Base-by-base conservation (phyloP, 1,140 invertebrate species). In the Coboldia fuscipes region DNA sequence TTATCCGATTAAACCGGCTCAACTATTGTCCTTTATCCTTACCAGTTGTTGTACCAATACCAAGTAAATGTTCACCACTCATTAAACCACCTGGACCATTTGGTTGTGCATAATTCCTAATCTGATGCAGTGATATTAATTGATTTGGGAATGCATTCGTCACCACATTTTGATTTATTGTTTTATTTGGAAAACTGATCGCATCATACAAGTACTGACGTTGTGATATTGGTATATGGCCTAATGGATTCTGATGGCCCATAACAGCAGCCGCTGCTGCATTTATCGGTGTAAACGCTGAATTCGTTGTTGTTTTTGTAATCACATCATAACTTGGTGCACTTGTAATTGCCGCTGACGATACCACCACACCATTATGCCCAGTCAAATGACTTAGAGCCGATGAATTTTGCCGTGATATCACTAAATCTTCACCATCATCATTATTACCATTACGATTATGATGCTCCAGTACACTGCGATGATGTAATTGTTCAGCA, bases 71-170 rank as follows among this genome's bases (percentile, higher is more conserved):
- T 42, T 55, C 52, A 40, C 48, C 38, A 22, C 48, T 39, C 9
- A 35, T 35, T 30, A 54, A 41, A 18, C 53, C 42, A 63, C 65
- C 41, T 56, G 55, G 37, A 60, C 62, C 64, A 62, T 63, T 68
- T 5, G 84, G 84, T 52, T 90, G 85, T 39, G 88, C 85, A 61
- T 93, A 94, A 56, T 93, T 97, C 46, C 89, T 71, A 46, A 96
- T 94, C 60, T 94, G 88, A 59, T 94, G 86, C 34, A 97, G 65
- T 40, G 86, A 92, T 47, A 96, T 89, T 45, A 94, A 66, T 54
- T 93, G 88, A 55, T 92, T 93, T 31, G 88, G 86, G 56, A 89
- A 92, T 37, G 70, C 72, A 45, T 74, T 78, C 47, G 39, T 52
- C 44, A 40, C 62, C 44, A 48, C 57, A 51, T 61, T 62, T 47